These are phyloP conservation scores for Tricholaema leucomelas DNA, from an alignment of 2,113 vertebrate genomes.

Conservation along the genomic window DNA sequence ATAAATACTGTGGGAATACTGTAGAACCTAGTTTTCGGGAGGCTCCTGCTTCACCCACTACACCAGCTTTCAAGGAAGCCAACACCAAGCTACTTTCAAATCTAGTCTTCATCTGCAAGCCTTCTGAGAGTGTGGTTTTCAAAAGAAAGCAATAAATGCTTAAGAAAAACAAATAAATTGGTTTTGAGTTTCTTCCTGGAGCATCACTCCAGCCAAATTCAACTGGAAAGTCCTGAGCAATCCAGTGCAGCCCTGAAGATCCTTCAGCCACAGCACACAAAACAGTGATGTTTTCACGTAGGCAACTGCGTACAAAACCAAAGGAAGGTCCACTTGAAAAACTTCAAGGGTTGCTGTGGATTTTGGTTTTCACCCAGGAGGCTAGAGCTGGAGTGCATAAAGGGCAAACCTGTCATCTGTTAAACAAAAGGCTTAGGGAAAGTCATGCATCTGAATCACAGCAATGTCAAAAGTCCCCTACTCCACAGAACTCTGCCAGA, in stretches of 20 bases:
- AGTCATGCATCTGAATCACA: neutral
- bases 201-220: neutral
- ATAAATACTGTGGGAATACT: neutral
- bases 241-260: neutral
- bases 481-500: neutral
- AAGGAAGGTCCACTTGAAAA: neutral
- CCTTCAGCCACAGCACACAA: neutral
- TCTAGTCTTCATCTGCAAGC: neutral
- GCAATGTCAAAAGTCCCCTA: neutral
- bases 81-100: neutral
- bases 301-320: neutral
- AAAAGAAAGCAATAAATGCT: neutral
- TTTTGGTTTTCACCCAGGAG: neutral
- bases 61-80: neutral
- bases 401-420: conserved; percentile 20
- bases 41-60: neutral
- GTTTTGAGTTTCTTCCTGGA: neutral
- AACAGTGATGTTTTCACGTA: neutral
- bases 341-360: neutral
- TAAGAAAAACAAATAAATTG: neutral
- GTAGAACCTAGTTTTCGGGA: neutral
- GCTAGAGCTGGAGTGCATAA: neutral
- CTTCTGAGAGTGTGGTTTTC: neutral
- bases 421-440: neutral
- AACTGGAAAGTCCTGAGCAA: neutral